phyloP scores from a whole-genome alignment of 2,888 invertebrate species.

The Callinectes sapidus region DNA sequence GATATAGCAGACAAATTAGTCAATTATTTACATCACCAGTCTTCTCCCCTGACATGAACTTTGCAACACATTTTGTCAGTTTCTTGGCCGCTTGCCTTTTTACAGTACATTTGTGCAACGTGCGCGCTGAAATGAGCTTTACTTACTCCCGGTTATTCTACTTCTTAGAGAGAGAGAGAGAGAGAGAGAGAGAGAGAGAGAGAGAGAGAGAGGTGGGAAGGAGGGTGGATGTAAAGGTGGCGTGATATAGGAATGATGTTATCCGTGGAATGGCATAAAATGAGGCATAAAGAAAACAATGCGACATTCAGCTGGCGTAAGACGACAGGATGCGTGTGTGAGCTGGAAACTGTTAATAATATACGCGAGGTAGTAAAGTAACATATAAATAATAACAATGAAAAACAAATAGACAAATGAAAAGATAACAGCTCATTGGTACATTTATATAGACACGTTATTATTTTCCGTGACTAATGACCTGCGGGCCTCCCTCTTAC shows the following conservation, averaged over 20 bases:
- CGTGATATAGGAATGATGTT: background rate
- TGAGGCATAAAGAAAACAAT: background rate
- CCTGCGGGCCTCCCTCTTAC: background rate
- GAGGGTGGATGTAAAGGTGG: background rate
- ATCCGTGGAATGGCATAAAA: background rate
- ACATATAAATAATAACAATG: background rate
- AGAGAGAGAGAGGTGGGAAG: background rate
- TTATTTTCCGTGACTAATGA: background rate
- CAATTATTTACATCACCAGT: background rate
- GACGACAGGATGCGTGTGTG: background rate
- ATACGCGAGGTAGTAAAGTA: background rate
- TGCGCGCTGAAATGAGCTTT: background rate
- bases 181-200: too few species aligned
- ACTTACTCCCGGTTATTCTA: background rate
- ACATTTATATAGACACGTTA: background rate
- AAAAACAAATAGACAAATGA: too few species aligned
- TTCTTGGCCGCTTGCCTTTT: background rate
- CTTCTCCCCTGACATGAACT: background rate
- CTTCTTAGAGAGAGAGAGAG: too few species aligned
- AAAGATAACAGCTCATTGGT: background rate
- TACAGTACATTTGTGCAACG: background rate
- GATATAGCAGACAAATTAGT: background rate
- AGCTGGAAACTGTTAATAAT: background rate
- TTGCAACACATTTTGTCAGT: background rate
- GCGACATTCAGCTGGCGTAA: background rate